These are phyloP conservation scores for Poecilia gillii DNA, from an alignment of 2,797 vertebrate species.

Conservation along the genomic window DNA sequence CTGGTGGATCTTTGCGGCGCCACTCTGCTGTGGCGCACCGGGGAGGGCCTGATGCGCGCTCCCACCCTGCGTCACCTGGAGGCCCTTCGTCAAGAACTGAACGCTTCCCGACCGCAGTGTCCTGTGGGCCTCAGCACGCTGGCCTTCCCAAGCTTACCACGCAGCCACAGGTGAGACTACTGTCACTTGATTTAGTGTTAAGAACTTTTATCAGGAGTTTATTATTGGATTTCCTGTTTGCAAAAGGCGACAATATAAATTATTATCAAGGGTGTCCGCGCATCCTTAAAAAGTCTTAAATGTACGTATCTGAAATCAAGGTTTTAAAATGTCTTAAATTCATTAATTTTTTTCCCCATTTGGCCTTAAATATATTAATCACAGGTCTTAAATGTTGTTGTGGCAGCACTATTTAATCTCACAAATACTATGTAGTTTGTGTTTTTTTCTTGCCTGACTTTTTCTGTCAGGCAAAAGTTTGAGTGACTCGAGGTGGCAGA, in stretches of 20 bases:
- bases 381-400: too few relatives aligned
- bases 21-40: slow-evolving; percentile 83
- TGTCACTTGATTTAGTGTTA: background rate
- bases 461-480: too few relatives aligned
- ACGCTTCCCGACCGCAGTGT: slow-evolving; percentile 95
- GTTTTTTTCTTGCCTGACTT: too few relatives aligned
- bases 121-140: slow-evolving; percentile 97
- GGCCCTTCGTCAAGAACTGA: slow-evolving; percentile 95
- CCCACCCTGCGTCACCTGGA: slow-evolving; percentile 89
- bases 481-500: too few relatives aligned
- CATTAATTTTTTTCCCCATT: too few relatives aligned
- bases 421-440: too few relatives aligned
- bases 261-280: background rate
- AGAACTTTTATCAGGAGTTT: background rate
- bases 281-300: too few relatives aligned
- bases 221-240: background rate
- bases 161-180: slow-evolving; percentile 84
- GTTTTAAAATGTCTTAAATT: too few relatives aligned
- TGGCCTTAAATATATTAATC: too few relatives aligned
- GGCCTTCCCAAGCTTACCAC: slow-evolving; percentile 95
- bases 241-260: background rate
- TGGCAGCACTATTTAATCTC: too few relatives aligned
- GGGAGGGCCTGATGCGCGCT: slow-evolving; percentile 79
- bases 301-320: too few relatives aligned
- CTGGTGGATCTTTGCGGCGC: slow-evolving; percentile 84